A percentile compares a stretch with the other conserved stretches of the same genome.
Conservation (phyloP, 2,113 vertebrate genomes). For the Motacilla tschutschensis region DNA sequence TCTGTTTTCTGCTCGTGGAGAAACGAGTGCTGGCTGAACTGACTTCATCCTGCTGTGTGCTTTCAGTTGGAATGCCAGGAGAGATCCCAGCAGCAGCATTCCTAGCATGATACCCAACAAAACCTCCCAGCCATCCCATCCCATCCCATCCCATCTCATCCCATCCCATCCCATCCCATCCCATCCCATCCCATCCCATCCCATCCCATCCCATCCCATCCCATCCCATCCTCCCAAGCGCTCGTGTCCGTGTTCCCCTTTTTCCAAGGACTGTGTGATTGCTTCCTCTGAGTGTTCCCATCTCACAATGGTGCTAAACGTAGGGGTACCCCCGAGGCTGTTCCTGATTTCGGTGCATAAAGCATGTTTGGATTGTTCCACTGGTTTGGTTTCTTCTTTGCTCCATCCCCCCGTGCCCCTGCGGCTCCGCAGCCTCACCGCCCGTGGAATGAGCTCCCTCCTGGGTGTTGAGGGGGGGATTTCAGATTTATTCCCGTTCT, state of each 20-base stretch:
- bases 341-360: constrained; percentile 33
- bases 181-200: not conserved
- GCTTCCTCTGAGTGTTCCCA: constrained; percentile 56
- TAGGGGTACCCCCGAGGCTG: constrained; percentile 70
- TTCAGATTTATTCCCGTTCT: not conserved
- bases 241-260: not conserved
- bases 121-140: not conserved
- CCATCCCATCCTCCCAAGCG: not conserved
- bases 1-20: not conserved
- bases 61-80: not conserved
- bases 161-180: not conserved
- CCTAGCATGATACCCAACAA: not conserved
- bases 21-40: not conserved
- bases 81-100: not conserved
- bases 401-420: constrained; percentile 31
- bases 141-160: not conserved
- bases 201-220: not conserved
- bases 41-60: not conserved
- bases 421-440: not conserved
- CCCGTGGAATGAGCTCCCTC: not conserved
- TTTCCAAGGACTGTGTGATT: not conserved
- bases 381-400: constrained; percentile 22
- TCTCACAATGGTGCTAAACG: constrained; percentile 85
- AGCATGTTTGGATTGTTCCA: constrained; percentile 29
- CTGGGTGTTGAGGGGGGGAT: rapidly evolving